phyloP scores from a whole-genome alignment of 2,888 invertebrate species.

The Lymantria dispar region DNA sequence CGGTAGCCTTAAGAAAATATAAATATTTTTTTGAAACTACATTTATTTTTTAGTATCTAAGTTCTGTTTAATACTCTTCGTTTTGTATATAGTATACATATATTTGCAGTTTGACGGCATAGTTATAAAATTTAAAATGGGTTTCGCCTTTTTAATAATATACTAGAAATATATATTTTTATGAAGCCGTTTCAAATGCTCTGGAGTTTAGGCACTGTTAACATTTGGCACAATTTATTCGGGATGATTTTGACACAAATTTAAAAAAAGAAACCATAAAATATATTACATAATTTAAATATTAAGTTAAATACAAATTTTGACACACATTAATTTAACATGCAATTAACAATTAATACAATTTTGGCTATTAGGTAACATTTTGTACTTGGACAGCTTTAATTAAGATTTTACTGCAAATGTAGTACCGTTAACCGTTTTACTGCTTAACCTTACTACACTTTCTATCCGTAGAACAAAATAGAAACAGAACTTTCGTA shows the following conservation, averaged over 20 bases:
- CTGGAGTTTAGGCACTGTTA: constrained; percentile 22
- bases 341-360: constrained; percentile 59
- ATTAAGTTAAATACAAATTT: constrained; percentile 40
- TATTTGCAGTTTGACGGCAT: constrained; percentile 23
- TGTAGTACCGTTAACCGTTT: constrained; percentile 40
- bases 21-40: background rate
- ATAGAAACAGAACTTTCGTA: too few species aligned
- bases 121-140: constrained; percentile 4
- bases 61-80: constrained; percentile 14
- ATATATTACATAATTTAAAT: constrained; percentile 32
- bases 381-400: constrained; percentile 22
- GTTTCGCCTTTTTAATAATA: too few species aligned
- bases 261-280: constrained; percentile 30
- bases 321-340: constrained; percentile 57
- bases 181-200: constrained; percentile 12
- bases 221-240: constrained; percentile 33
- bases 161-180: too few species aligned
- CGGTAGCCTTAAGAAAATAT: constrained; percentile 21
- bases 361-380: constrained; percentile 34
- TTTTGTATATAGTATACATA: constrained; percentile 12
- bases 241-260: constrained; percentile 22
- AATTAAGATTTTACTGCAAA: constrained; percentile 29
- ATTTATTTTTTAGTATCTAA: constrained; percentile 9
- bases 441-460: constrained; percentile 31
- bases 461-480: too few species aligned